These are phyloP conservation scores for Melieria omissa DNA, from an alignment of 2,888 invertebrate genomes.

Conservation along the genomic window DNA sequence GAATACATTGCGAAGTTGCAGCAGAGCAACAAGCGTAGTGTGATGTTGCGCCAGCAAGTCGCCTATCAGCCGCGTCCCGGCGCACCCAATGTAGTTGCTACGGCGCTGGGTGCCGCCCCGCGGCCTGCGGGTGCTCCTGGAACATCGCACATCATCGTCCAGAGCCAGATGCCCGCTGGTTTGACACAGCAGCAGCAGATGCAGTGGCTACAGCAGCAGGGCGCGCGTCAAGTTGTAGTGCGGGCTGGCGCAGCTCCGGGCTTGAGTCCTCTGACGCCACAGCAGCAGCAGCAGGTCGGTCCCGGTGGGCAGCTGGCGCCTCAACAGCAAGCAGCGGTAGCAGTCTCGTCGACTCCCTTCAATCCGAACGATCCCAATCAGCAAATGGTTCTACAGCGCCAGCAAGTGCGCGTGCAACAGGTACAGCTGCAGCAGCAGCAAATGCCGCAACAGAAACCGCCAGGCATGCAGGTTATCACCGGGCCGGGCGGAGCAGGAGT, in stretches of 20 bases:
- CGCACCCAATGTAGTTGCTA: conserved; percentile 66
- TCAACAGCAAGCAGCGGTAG: conserved; percentile 43
- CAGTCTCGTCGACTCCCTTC: conserved; percentile 42
- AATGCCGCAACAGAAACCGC: conserved; percentile 45
- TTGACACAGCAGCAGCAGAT: conserved; percentile 74
- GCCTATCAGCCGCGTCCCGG: conserved; percentile 64
- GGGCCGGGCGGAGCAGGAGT: conserved; percentile 52
- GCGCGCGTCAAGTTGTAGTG: conserved; percentile 72
- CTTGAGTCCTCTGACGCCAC: conserved; percentile 62
- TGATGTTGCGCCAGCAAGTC: conserved; percentile 71
- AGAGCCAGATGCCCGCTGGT: conserved; percentile 76
- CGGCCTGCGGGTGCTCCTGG: conserved; percentile 67
- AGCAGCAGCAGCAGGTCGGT: conserved; percentile 42
- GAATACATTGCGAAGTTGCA: conserved; percentile 83
- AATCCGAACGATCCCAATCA: conserved; percentile 64
- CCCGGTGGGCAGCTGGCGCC: conserved; percentile 43
- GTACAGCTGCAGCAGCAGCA: conserved; percentile 52
- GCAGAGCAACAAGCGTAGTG: conserved; percentile 75
- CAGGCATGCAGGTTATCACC: conserved; percentile 54
- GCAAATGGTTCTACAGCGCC: conserved; percentile 62
- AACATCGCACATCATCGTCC: conserved; percentile 73
- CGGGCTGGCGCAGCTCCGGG: conserved; percentile 63
- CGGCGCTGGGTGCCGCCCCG: conserved; percentile 67
- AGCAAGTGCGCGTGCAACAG: conserved; percentile 62
- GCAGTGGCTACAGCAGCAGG: conserved; percentile 77